phyloP scores from a whole-genome alignment of 1,140 invertebrate genomes.

The Micrasema longulum region DNA sequence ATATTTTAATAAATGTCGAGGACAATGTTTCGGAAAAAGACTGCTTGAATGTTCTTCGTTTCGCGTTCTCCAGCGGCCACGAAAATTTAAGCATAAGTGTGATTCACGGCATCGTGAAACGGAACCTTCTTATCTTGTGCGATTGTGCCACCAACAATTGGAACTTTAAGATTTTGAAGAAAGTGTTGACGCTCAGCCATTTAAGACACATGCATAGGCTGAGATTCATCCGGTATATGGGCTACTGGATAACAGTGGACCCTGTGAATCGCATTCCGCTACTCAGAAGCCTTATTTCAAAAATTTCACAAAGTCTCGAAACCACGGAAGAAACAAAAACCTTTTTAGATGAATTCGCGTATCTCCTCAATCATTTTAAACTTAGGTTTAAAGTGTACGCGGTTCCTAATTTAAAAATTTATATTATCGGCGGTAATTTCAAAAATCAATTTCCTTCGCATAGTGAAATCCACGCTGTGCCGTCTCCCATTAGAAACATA shows the following conservation, averaged over 20 bases:
- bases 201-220: constrained; percentile 1
- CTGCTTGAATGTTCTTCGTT: constrained; percentile 4
- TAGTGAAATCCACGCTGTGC: not conserved
- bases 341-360: not conserved
- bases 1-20: constrained; percentile 2
- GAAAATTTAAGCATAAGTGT: constrained; percentile 6
- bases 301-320: not conserved
- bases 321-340: not conserved
- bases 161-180: constrained; percentile 1
- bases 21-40: not conserved
- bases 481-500: not conserved
- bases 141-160: not conserved
- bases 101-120: not conserved
- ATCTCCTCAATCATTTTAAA: not conserved
- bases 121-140: not conserved
- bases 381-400: not conserved
- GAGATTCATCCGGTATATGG: not conserved
- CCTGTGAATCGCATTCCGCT: not conserved
- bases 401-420: constrained; percentile 11
- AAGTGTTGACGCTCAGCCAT: not conserved
- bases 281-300: not conserved
- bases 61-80: not conserved
- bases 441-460: not conserved
- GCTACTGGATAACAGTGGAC: constrained; percentile 17
- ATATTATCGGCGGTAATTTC: not conserved